Conservation (phyloP, 2,113 vertebrate genomes). For the Theristicus caerulescens region DNA sequence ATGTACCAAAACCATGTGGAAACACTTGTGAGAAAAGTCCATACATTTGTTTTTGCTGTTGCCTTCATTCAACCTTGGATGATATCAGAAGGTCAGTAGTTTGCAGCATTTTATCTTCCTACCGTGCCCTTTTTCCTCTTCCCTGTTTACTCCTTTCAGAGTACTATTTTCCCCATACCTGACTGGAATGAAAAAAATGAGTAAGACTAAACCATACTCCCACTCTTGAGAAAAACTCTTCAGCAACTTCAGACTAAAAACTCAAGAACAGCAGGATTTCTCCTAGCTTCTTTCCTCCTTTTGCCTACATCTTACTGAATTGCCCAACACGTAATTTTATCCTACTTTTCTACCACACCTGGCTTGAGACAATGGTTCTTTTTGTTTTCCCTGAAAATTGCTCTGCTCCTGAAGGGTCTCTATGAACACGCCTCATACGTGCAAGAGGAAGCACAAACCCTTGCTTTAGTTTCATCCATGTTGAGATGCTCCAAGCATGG, state of each 20-base stretch:
- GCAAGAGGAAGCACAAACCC: neutral
- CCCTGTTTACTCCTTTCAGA: neutral
- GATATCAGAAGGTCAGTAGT: neutral
- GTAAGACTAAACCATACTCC: neutral
- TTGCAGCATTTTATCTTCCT: neutral
- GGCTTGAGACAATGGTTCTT: neutral
- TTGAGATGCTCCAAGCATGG: neutral
- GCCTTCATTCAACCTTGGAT: neutral
- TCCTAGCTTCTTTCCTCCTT: neutral
- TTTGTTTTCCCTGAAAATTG: neutral
- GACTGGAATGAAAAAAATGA: neutral
- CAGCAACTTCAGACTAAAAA: neutral
- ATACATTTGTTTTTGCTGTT: neutral
- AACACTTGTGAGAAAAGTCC: neutral
- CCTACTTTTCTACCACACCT: neutral
- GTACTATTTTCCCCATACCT: neutral
- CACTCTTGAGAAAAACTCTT: neutral
- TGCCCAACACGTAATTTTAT: neutral
- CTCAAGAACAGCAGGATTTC: neutral
- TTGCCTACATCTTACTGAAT: neutral
- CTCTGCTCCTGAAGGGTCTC: neutral
- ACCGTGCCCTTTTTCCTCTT: neutral
- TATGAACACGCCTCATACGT: neutral
- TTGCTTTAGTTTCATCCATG: neutral
- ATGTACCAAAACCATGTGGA: neutral